These are phyloP conservation scores for Melinaea menophilus DNA, from an alignment of 2,888 invertebrate genomes.

Conservation along the genomic window DNA sequence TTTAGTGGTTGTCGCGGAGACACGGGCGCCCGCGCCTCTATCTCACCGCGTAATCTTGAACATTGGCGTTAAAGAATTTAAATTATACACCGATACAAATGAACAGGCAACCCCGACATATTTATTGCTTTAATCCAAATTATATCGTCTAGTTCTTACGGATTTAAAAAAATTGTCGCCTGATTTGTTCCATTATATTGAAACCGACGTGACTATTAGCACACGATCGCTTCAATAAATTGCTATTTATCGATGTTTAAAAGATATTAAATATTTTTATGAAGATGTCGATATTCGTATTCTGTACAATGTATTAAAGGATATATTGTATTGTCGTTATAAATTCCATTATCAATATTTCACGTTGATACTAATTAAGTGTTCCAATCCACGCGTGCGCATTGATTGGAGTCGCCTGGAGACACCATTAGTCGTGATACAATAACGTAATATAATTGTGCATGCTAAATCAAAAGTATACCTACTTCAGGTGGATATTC, in stretches of 20 bases:
- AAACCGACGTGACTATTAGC: constrained; percentile 39
- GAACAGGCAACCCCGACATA: constrained; percentile 71
- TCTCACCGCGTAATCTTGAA: constrained; percentile 76
- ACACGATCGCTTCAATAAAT: constrained; percentile 29
- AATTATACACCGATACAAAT: constrained; percentile 78
- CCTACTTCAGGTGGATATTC: not conserved
- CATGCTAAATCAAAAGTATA: constrained; percentile 15
- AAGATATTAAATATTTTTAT: constrained; percentile 19
- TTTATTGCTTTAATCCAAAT: constrained; percentile 76
- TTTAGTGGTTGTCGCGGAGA: constrained; percentile 71
- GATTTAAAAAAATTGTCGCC: constrained; percentile 61
- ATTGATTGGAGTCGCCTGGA: constrained; percentile 61
- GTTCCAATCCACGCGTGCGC: constrained; percentile 66
- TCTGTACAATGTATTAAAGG: constrained; percentile 44
- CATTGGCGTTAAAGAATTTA: constrained; percentile 79
- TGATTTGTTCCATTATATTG: constrained; percentile 59
- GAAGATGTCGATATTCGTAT: constrained; percentile 39
- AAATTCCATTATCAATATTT: constrained; percentile 69
- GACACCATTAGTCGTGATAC: constrained; percentile 66
- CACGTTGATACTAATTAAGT: constrained; percentile 68
- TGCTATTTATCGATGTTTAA: constrained; percentile 24
- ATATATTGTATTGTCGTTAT: constrained; percentile 49
- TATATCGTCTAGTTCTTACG: constrained; percentile 72
- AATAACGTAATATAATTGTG: constrained; percentile 38
- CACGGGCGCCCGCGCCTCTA: constrained; percentile 75